Evolutionary conservation across 2,113 vertebrate species (phyloP).

Genomic region (Cynoglossus semilaevis): DNA sequence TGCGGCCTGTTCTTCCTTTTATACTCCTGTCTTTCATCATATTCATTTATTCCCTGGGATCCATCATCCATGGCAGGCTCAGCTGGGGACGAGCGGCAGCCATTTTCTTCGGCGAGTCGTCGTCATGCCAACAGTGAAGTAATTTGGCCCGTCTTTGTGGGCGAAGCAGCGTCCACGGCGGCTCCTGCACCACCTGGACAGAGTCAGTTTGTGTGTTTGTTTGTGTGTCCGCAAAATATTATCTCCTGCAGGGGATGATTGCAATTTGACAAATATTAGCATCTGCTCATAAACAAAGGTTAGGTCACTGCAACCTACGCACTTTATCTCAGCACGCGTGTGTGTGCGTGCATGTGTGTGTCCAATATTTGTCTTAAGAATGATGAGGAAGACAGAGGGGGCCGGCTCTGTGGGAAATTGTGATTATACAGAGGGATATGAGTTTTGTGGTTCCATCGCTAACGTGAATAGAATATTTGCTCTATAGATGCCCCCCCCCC

Average conservation of each 20-base stretch:
- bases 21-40: slow-evolving; percentile 30
- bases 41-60: slow-evolving; percentile 51
- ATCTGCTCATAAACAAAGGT: slow-evolving; percentile 62
- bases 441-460: slow-evolving; percentile 39
- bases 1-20: slow-evolving; percentile 21
- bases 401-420: slow-evolving; percentile 37
- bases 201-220: slow-evolving; percentile 5
- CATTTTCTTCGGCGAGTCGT: slow-evolving; percentile 57
- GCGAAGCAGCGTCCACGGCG: slow-evolving; percentile 11
- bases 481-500: background rate
- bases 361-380: slow-evolving; percentile 51
- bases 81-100: slow-evolving; percentile 53
- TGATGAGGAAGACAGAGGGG: slow-evolving; percentile 40
- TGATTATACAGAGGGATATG: slow-evolving; percentile 54
- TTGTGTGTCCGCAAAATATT: slow-evolving; percentile 30
- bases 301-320: slow-evolving; percentile 40
- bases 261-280: slow-evolving; percentile 66
- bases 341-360: slow-evolving; percentile 15
- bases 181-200: slow-evolving; percentile 40
- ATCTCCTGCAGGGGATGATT: slow-evolving; percentile 38
- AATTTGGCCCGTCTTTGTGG: slow-evolving; percentile 35
- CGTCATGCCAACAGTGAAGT: slow-evolving; percentile 54
- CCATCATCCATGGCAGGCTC: slow-evolving; percentile 54
- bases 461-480: slow-evolving; percentile 42
- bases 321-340: slow-evolving; percentile 30